Evolutionary conservation across 2,888 invertebrate genomes (phyloP).

Genomic region (Falcaria lacertinaria): DNA sequence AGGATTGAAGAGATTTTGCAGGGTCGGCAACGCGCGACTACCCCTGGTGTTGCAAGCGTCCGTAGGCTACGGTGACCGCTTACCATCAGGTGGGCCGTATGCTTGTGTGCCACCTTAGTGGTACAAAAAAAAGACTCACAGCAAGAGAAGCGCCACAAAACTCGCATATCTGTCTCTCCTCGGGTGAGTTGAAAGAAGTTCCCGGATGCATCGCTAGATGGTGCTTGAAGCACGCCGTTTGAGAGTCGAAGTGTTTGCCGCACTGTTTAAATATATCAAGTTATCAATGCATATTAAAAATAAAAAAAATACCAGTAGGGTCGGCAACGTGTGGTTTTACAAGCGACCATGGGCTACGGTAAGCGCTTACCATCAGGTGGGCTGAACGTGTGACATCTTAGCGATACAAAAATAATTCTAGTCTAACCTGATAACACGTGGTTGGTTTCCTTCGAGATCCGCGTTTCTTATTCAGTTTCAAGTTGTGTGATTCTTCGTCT

Average conservation of each 20-base stretch:
- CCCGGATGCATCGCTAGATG: slow-evolving; percentile 36
- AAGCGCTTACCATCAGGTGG: no score
- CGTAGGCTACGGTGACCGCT: no score
- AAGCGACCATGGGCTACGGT: no score
- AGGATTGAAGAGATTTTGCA: no score
- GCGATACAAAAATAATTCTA: no score
- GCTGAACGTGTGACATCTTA: no score
- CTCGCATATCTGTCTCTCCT: slow-evolving; percentile 46
- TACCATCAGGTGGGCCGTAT: no score
- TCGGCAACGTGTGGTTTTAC: no score
- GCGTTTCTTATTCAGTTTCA: slow-evolving; percentile 6
- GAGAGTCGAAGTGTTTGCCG: slow-evolving; percentile 31
- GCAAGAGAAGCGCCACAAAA: slow-evolving; percentile 42
- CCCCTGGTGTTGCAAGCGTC: no score
- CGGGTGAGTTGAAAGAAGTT: slow-evolving; percentile 35
- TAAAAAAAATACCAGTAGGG: no score
- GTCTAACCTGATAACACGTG: slow-evolving; percentile 27
- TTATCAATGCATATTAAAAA: slow-evolving; percentile 16
- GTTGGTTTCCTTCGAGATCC: slow-evolving; percentile 18
- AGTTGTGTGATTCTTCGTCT: slow-evolving; percentile 1
- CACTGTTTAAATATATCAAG: slow-evolving; percentile 24
- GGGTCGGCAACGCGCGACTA: no score
- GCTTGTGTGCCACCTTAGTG: no score
- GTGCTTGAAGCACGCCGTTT: slow-evolving; percentile 32
- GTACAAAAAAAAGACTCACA: slow-evolving; percentile 8